A percentile compares a stretch with the other conserved stretches of the same genome.
Conservation (phyloP, 2,797 vertebrate species). For the Mormyrus hasselquistii region DNA sequence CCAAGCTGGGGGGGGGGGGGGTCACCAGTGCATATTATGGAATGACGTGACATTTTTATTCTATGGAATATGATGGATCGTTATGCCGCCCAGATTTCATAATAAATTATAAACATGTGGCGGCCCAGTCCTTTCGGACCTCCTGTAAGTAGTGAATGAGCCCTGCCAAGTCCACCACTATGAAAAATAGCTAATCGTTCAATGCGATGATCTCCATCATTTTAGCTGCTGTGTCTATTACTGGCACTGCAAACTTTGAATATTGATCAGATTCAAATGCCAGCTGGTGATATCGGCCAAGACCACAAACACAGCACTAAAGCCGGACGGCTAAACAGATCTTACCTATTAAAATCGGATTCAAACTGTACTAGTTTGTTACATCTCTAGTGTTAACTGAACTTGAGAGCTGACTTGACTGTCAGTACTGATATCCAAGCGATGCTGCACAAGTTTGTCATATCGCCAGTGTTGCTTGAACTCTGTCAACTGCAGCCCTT, state of each 20-base stretch:
- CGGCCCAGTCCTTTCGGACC: not conserved
- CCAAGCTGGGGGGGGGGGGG: no score
- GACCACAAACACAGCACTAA: not conserved
- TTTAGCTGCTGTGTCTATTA: not conserved
- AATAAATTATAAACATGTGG: not conserved
- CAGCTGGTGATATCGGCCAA: not conserved
- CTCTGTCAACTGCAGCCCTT: not conserved
- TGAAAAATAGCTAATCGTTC: not conserved
- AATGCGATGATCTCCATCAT: not conserved
- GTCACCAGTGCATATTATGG: not conserved
- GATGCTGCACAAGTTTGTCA: not conserved
- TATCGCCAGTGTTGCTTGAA: not conserved
- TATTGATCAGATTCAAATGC: not conserved
- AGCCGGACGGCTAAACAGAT: not conserved
- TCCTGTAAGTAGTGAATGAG: not conserved
- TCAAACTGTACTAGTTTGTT: not conserved
- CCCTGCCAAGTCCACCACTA: not conserved
- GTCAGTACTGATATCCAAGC: not conserved
- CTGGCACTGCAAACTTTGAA: not conserved
- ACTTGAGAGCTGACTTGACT: not conserved
- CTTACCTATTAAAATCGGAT: not conserved
- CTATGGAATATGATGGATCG: not conserved
- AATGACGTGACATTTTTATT: not conserved
- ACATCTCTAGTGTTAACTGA: not conserved
- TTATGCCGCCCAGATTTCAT: not conserved